These are phyloP conservation scores for Stegodyphus mimosarum DNA, from an alignment of 1,140 invertebrate species.

Conservation along the genomic window DNA sequence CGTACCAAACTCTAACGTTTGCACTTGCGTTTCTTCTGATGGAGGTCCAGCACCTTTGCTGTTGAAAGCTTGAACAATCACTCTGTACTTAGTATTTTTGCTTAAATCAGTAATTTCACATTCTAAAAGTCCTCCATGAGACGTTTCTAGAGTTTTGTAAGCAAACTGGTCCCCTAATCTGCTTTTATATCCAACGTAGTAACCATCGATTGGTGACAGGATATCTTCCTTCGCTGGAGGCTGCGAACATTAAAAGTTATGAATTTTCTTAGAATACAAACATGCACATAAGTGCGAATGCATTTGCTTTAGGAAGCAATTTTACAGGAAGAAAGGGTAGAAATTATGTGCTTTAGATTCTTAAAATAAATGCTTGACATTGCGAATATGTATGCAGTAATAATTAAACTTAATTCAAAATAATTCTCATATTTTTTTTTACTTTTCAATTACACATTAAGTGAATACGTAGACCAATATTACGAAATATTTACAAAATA, in stretches of 20 bases:
- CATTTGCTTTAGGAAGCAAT: too few species aligned
- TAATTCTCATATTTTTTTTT: too few species aligned
- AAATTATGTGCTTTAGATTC: neutral
- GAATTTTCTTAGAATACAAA: too few species aligned
- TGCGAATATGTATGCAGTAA: too few species aligned
- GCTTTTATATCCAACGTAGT: constrained; percentile 73
- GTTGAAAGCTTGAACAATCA: constrained; percentile 69
- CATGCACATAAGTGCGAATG: too few species aligned
- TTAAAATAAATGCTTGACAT: too few species aligned
- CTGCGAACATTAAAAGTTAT: constrained; percentile 10
- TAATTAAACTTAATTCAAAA: too few species aligned
- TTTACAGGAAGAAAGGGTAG: neutral
- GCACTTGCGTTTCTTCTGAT: constrained; percentile 78
- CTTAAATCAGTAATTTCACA: constrained; percentile 63
- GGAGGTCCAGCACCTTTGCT: constrained; percentile 76
- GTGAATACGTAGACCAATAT: too few species aligned
- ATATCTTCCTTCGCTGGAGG: constrained; percentile 63
- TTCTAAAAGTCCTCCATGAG: constrained; percentile 45
- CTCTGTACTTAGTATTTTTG: constrained; percentile 66
- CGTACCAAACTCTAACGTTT: constrained; percentile 75
- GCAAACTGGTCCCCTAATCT: constrained; percentile 65
- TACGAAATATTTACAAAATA: too few species aligned
- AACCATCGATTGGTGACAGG: constrained; percentile 74
- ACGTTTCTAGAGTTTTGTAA: constrained; percentile 61
- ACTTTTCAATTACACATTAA: too few species aligned